Conservation (phyloP, 2,888 invertebrate genomes). For the Mayetiola destructor region DNA sequence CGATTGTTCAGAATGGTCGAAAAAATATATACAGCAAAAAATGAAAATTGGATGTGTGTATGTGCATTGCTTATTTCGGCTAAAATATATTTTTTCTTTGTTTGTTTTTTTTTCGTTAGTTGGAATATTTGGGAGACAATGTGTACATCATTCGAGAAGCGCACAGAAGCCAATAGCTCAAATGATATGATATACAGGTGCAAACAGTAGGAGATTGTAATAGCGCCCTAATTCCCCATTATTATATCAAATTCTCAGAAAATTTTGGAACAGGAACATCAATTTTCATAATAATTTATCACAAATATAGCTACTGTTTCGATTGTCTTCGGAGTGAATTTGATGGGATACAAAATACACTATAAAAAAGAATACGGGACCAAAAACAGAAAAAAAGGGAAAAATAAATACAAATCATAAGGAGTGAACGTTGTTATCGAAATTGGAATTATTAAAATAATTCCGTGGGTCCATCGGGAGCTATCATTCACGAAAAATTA, state of each 20-base stretch:
- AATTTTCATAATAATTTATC: background rate
- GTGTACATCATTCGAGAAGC: no score
- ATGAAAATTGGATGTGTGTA: no score
- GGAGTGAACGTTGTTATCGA: background rate
- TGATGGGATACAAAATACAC: no score
- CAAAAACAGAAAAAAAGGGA: background rate
- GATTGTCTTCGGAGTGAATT: background rate
- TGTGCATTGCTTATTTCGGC: no score
- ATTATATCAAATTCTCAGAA: background rate
- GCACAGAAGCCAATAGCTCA: conserved; percentile 2
- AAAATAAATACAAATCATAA: background rate
- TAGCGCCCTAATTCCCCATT: background rate
- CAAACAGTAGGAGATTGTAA: background rate
- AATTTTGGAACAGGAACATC: no score
- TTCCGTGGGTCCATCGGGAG: background rate
- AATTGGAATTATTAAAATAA: background rate
- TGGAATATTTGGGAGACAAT: no score
- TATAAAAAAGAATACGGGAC: no score
- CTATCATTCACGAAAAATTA: background rate
- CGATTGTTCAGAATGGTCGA: background rate
- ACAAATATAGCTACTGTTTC: background rate
- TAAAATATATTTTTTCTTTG: no score
- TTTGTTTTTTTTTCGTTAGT: no score
- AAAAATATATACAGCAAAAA: background rate
- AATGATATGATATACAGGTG: background rate